These are phyloP conservation scores for Tyria jacobaeae DNA, from an alignment of 2,888 invertebrate species.

Conservation along the genomic window DNA sequence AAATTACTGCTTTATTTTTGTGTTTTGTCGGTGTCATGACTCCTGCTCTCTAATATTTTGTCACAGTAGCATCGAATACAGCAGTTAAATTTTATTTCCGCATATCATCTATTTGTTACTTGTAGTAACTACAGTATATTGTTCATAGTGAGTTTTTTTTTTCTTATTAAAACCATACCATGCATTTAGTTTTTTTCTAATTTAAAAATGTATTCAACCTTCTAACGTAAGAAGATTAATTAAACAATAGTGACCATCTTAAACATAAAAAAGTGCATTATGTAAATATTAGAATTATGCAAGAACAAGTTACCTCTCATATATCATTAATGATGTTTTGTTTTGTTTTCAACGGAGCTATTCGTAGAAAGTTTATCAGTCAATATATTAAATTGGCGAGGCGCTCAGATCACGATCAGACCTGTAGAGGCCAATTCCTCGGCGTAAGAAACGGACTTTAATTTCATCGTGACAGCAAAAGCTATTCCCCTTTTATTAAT, in stretches of 20 bases:
- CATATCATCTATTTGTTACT: conserved; percentile 51
- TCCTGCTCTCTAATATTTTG: conserved; percentile 60
- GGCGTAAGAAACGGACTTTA: conserved; percentile 66
- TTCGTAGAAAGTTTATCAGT: conserved; percentile 59
- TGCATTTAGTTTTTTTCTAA: background rate
- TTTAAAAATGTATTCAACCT: background rate
- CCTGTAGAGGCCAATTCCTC: conserved; percentile 53
- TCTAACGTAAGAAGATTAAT: background rate
- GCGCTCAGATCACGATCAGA: conserved; percentile 69
- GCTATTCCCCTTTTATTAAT: conserved; percentile 65
- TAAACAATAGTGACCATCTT: background rate
- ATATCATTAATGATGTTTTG: conserved; percentile 39
- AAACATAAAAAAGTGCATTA: conserved; percentile 6
- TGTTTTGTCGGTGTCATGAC: conserved; percentile 53
- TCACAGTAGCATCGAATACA: conserved; percentile 47
- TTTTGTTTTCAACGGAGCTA: conserved; percentile 54
- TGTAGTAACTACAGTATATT: conserved; percentile 56
- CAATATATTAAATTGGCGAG: conserved; percentile 68
- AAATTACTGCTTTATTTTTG: conserved; percentile 55
- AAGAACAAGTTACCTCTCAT: conserved; percentile 14
- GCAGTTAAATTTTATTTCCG: conserved; percentile 62
- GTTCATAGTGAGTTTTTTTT: too few species aligned
- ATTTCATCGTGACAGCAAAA: conserved; percentile 67
- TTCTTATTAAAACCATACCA: background rate
- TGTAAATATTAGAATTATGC: conserved; percentile 12